phyloP scores from a whole-genome alignment of 2,113 vertebrate species.

The Seriola dumerili region DNA sequence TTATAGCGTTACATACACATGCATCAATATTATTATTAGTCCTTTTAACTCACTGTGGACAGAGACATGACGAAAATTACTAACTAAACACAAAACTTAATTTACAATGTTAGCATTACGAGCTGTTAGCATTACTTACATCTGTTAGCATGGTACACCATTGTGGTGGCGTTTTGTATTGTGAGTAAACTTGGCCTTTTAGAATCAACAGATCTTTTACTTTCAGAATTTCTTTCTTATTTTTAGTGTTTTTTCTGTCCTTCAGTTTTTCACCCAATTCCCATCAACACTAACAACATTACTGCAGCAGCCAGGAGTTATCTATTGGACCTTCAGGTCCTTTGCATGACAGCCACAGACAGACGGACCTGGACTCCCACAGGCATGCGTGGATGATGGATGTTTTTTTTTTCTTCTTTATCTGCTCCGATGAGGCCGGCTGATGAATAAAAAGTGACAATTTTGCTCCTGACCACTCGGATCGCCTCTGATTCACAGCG shows the following conservation, averaged over 20 bases:
- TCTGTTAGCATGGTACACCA: no score
- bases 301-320: conserved; percentile 6
- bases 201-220: no score
- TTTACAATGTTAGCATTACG: not conserved
- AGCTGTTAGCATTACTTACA: not conserved
- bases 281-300: not conserved
- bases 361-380: conserved; percentile 30
- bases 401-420: conserved; percentile 38
- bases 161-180: no score
- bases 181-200: no score
- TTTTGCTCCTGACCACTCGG: conserved; percentile 43
- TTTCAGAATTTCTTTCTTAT: not conserved
- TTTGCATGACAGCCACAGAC: conserved; percentile 48
- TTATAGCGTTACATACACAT: no score
- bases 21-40: no score
- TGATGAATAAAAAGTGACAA: conserved; percentile 64
- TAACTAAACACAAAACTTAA: no score
- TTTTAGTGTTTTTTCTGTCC: not conserved
- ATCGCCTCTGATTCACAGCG: conserved; percentile 30
- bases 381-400: conserved; percentile 60
- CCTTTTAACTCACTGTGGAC: no score
- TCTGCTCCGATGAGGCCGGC: conserved; percentile 37
- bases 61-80: no score
- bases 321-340: conserved; percentile 13
- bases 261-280: not conserved